Conservation (phyloP, 2,113 vertebrate genomes). For the Ammodytes dubius region DNA sequence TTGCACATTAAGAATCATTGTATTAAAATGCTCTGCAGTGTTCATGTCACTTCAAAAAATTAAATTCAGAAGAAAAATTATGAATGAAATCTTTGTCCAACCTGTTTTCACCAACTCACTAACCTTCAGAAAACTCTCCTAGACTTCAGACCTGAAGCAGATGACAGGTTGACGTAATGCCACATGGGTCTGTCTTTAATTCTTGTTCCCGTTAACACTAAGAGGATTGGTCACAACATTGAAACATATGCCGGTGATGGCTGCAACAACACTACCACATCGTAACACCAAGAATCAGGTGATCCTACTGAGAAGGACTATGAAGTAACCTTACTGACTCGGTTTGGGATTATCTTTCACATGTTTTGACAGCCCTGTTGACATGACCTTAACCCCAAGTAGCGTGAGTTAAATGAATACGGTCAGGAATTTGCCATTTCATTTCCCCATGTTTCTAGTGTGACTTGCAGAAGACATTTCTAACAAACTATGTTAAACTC, state of each 20-base stretch:
- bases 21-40: background rate
- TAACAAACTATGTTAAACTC: background rate
- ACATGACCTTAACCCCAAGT: background rate
- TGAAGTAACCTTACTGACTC: slow-evolving; percentile 14
- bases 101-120: background rate
- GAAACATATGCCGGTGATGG: slow-evolving; percentile 53
- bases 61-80: background rate
- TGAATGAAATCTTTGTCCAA: background rate
- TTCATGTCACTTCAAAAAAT: background rate
- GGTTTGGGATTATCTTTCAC: slow-evolving; percentile 15
- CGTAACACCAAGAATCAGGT: slow-evolving; percentile 30
- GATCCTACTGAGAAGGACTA: background rate
- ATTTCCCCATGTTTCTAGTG: background rate
- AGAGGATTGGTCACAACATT: slow-evolving; percentile 78
- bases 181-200: slow-evolving; percentile 61
- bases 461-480: background rate
- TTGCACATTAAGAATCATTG: background rate
- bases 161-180: slow-evolving; percentile 58
- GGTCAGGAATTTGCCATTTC: background rate
- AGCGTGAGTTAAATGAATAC: background rate
- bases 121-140: background rate
- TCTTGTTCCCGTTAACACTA: slow-evolving; percentile 70
- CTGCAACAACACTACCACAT: slow-evolving; percentile 30
- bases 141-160: slow-evolving; percentile 52
- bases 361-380: background rate